phyloP scores from a whole-genome alignment of 2,888 invertebrate species.

The Monochamus alternatus region DNA sequence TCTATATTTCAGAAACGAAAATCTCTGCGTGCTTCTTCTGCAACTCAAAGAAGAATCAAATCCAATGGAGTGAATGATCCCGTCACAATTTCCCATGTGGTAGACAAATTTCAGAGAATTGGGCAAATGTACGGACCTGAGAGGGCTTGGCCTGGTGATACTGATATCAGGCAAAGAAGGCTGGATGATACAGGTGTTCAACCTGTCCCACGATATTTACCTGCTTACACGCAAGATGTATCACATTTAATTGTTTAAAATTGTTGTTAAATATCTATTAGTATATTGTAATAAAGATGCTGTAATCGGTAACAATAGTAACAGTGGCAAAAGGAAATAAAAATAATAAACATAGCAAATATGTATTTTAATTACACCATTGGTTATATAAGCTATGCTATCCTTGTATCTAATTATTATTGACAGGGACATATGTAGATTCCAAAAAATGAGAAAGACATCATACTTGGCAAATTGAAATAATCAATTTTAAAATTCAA shows the following conservation, averaged over 20 bases:
- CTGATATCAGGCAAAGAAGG: conserved; percentile 78
- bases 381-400: too few relatives aligned
- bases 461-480: too few relatives aligned
- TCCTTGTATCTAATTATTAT: too few relatives aligned
- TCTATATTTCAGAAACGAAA: conserved; percentile 85
- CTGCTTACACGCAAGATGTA: conserved; percentile 86
- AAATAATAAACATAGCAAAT: too few relatives aligned
- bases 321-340: too few relatives aligned
- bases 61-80: conserved; percentile 87
- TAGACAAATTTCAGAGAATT: conserved; percentile 76
- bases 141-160: conserved; percentile 79
- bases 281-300: neutral
- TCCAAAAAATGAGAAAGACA: too few relatives aligned
- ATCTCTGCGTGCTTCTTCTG: conserved; percentile 85
- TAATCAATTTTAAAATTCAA: too few relatives aligned
- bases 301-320: neutral
- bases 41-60: conserved; percentile 85
- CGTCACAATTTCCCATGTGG: conserved; percentile 85
- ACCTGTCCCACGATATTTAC: conserved; percentile 80
- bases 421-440: too few relatives aligned
- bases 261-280: neutral
- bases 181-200: conserved; percentile 76
- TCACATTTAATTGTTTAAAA: conserved; percentile 84
- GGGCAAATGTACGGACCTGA: conserved; percentile 75
- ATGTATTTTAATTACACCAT: too few relatives aligned